Evolutionary conservation across 2,113 vertebrate species (phyloP).

Genomic region (Stigmatopora argus): DNA sequence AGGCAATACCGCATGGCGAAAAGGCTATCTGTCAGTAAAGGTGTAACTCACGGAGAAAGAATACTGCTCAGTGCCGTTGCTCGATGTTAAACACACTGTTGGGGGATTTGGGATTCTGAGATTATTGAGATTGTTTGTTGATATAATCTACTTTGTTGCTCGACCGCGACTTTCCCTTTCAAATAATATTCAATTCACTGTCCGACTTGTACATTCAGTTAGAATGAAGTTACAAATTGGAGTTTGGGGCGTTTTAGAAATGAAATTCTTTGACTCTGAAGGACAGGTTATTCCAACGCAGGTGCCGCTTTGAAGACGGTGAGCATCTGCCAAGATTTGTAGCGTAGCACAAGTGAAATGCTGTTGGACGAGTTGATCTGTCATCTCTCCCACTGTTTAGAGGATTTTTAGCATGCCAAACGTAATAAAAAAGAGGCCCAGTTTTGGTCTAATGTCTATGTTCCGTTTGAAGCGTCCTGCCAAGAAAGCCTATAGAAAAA

Average conservation of each 20-base stretch:
- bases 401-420: slow-evolving; percentile 1
- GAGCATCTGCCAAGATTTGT: slow-evolving; percentile 35
- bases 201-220: neutral
- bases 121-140: neutral
- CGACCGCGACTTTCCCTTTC: neutral
- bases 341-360: slow-evolving; percentile 32
- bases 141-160: neutral
- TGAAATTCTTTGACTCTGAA: slow-evolving; percentile 41
- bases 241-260: slow-evolving; percentile 7
- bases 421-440: slow-evolving; percentile 3
- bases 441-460: neutral
- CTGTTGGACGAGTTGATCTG: slow-evolving; percentile 47
- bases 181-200: neutral
- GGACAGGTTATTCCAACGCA: slow-evolving; percentile 55
- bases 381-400: slow-evolving; percentile 28
- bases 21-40: slow-evolving; percentile 43
- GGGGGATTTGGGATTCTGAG: neutral
- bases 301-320: slow-evolving; percentile 53
- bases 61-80: neutral
- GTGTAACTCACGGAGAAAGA: slow-evolving; percentile 24
- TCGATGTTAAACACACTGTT: slow-evolving; percentile 10
- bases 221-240: neutral
- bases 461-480: neutral
- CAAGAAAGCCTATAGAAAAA: neutral
- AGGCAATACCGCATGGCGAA: slow-evolving; percentile 31